Conservation (phyloP, 2,797 vertebrate genomes). For the Spondyliosoma cantharus region DNA sequence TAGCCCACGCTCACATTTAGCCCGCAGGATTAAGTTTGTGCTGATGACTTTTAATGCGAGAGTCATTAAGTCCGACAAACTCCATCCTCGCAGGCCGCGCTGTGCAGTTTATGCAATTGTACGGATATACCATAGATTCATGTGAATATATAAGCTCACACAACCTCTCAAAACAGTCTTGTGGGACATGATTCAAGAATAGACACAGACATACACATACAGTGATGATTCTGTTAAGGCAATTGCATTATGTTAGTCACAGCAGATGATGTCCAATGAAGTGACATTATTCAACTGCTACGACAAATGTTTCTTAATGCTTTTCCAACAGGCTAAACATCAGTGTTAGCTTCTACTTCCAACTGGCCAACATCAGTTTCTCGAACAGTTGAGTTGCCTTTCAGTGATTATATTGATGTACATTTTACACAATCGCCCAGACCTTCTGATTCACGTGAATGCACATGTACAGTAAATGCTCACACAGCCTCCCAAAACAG, state of each 20-base stretch:
- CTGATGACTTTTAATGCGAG: constrained; percentile 56
- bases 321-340: too few species aligned
- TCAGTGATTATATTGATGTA: neutral
- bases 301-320: constrained; percentile 15
- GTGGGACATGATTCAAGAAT: constrained; percentile 24
- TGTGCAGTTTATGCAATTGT: neutral
- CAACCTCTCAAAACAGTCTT: neutral
- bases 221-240: constrained; percentile 49
- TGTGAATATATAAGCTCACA: neutral
- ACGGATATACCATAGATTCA: neutral
- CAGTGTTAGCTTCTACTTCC: too few species aligned
- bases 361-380: too few species aligned
- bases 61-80: constrained; percentile 45
- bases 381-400: too few species aligned
- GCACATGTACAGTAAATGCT: constrained; percentile 1
- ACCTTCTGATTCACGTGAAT: neutral
- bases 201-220: constrained; percentile 1
- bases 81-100: neutral
- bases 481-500: neutral
- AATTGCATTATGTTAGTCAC: constrained; percentile 42
- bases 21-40: constrained; percentile 65
- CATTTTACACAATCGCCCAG: neutral
- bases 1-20: constrained; percentile 63
- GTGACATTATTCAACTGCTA: constrained; percentile 41
- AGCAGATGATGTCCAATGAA: constrained; percentile 47